Evolutionary conservation across 2,888 invertebrate species (phyloP).

Genomic region (Yponomeuta sedellus): DNA sequence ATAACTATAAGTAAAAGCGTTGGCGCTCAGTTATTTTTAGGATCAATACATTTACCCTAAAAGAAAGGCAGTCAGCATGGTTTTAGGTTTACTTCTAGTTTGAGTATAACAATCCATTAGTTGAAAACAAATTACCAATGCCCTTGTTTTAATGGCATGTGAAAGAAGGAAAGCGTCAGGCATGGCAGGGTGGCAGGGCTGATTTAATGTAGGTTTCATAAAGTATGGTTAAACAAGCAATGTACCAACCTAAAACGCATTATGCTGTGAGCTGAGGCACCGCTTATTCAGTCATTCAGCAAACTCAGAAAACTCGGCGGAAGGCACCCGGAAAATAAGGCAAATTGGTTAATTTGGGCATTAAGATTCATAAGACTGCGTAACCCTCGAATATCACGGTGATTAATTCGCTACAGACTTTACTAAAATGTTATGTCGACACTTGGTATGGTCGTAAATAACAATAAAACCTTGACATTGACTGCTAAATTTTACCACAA

Average conservation of each 20-base stretch:
- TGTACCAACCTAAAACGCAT: slow-evolving; percentile 72
- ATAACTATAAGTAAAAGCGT: neutral
- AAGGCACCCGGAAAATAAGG: slow-evolving; percentile 62
- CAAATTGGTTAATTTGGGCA: slow-evolving; percentile 52
- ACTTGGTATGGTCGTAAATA: neutral
- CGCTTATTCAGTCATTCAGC: slow-evolving; percentile 58
- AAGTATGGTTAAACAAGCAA: slow-evolving; percentile 38
- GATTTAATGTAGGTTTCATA: neutral
- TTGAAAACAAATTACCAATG: neutral
- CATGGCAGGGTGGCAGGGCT: neutral
- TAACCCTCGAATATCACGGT: neutral
- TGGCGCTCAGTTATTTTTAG: neutral
- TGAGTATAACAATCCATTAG: neutral
- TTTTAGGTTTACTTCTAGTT: too few species aligned
- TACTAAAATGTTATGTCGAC: neutral
- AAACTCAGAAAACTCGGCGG: slow-evolving; percentile 41
- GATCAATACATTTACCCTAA: neutral
- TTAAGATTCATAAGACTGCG: slow-evolving; percentile 25
- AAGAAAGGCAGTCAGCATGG: too few species aligned
- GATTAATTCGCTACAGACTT: neutral
- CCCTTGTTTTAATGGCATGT: neutral
- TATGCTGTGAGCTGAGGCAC: slow-evolving; percentile 71
- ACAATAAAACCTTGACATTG: neutral
- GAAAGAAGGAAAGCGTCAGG: slow-evolving; percentile 8
- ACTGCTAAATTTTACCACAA: neutral